Conservation (phyloP, 1,140 invertebrate genomes). For the Cephus cinctus region DNA sequence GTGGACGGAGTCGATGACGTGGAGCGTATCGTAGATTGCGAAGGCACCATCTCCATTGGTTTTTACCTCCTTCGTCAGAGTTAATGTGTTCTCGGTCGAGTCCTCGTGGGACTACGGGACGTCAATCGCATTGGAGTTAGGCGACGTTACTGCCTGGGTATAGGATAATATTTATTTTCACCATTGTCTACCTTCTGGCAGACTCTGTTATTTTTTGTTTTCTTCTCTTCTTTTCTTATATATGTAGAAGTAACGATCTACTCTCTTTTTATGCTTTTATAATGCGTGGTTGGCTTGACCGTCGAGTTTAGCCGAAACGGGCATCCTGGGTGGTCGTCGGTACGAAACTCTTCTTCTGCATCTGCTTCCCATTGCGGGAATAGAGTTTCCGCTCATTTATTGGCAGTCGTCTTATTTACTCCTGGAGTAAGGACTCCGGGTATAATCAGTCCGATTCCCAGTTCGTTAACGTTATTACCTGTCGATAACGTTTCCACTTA, state of each 20-base stretch:
- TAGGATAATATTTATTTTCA: no score
- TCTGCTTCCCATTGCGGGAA: no score
- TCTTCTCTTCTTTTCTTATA: not conserved
- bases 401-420: not conserved
- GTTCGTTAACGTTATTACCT: not conserved
- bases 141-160: no score
- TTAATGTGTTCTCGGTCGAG: no score
- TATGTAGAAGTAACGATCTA: conserved; percentile 25
- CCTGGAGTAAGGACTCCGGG: not conserved
- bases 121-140: no score
- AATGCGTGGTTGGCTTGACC: conserved; percentile 22
- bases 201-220: conserved; percentile 1
- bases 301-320: conserved; percentile 20
- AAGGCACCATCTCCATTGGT: conserved; percentile 17
- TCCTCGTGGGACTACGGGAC: no score
- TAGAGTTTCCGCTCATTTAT: no score
- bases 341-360: conserved; percentile 25
- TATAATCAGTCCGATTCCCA: not conserved
- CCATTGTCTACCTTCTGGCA: conserved; percentile 31
- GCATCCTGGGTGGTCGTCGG: conserved; percentile 29
- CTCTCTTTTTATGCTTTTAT: conserved; percentile 27
- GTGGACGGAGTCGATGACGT: no score
- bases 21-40: conserved; percentile 32
- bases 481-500: not conserved
- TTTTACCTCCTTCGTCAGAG: not conserved